Evolutionary conservation across 92 coral and sea anemone genomes (phyloP).

Genomic region (Hydrozoanthus gracilis): DNA sequence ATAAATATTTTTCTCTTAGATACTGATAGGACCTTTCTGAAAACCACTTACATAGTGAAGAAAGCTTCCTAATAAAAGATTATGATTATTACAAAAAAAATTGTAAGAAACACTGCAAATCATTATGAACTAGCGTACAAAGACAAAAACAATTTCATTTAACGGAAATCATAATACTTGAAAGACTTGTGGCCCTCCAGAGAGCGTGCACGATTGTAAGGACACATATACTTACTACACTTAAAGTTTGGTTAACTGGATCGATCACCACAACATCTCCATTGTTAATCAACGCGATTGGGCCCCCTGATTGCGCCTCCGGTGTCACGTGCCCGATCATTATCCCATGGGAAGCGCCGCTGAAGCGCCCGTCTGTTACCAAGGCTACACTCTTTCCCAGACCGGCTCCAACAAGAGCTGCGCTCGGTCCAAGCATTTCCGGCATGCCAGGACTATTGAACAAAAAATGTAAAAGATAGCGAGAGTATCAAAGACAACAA

Average conservation of each 20-base stretch:
- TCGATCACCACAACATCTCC: constrained; percentile 84
- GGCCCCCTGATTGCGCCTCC: constrained; percentile 89
- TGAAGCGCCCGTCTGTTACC: constrained; percentile 89
- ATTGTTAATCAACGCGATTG: constrained; percentile 72
- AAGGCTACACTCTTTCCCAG: constrained; percentile 83
- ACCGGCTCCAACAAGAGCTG: constrained; percentile 89
- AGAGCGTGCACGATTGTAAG: no score
- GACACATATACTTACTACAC: constrained; percentile 60
- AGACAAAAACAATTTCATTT: no score
- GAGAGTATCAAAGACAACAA: no score
- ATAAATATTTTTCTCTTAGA: no score
- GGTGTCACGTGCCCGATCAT: constrained; percentile 96
- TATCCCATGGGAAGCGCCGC: constrained; percentile 92
- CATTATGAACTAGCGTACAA: no score
- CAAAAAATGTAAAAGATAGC: background rate
- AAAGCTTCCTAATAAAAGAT: no score
- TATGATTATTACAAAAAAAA: no score
- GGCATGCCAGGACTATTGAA: constrained; percentile 87
- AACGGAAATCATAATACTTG: no score
- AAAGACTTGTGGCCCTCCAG: no score
- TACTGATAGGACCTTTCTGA: no score
- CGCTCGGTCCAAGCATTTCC: constrained; percentile 84
- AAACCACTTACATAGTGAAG: no score
- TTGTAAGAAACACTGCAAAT: no score
- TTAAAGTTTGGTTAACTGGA: constrained; percentile 54